Base-by-base conservation (phyloP, 2,113 vertebrate species). In the Macquaria ambigua region DNA sequence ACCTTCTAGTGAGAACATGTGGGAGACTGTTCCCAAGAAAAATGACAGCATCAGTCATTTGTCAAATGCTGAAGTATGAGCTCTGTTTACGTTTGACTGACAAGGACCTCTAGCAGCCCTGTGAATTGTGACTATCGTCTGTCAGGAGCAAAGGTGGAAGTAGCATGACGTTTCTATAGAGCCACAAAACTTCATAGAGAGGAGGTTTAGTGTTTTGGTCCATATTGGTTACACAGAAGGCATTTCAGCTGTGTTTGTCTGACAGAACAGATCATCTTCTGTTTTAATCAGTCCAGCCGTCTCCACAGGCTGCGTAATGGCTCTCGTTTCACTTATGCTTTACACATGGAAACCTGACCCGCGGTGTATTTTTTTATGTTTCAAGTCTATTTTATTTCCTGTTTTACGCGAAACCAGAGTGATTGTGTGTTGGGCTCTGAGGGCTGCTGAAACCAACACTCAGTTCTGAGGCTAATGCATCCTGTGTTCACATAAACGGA, bases 101-200 rank as follows among this genome's bases (percentile, higher is more conserved):
- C 46, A 62, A 28, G 20, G 28, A 39, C 62, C 14, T 50, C 25
- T 5, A 56, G 39, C 31, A 41, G 43, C 25, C 7, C 39, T 28
- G 37, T 74, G 69, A 55, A n/a, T 73, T 34, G 55, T 56, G 34
- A 34, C 10, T 39, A 20, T 2, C 61, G 15, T 46, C 50, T 46
- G n/a, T 28, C 12, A 6, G n/a, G 37, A 73, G 59, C 14, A 81
- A 75, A 52, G 63, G 28, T 75, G 53, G 37, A 75, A 10, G 55
- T 61, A 52, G 11, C 16, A 21, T 43, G 62, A 62, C 25, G 0
- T 21, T 46, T 21, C 46, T 50, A 50, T 3, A 4, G 53, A 58
- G n/a, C 53, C 55, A 64, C 23, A 56, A 23, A 53, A 15, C 50
- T 28, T 41, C 8, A 52, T 25, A 3, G 71, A 3, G 15, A n/a